Conservation (phyloP, 2,113 vertebrate species). For the Gorilla gorilla region DNA sequence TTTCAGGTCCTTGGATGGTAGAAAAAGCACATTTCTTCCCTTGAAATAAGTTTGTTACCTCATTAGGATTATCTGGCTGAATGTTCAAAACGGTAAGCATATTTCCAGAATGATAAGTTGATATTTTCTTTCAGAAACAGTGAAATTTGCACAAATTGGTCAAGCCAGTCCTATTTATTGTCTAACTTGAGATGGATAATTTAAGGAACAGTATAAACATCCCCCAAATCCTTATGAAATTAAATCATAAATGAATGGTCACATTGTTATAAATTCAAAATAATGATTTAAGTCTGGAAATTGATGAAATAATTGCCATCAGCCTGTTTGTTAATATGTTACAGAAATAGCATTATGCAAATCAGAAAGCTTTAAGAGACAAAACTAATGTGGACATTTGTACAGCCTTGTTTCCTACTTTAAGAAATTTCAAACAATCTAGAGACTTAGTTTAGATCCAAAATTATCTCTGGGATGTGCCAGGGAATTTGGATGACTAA, state of each 20-base stretch:
- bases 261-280: not conserved
- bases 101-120: not conserved
- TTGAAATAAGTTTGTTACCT: not conserved
- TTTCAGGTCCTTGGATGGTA: conserved; percentile 26
- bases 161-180: not conserved
- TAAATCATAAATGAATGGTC: not conserved
- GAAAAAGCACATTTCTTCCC: conserved; percentile 14
- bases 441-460: not conserved
- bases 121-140: not conserved
- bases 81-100: not conserved
- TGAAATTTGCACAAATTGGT: not conserved
- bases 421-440: not conserved
- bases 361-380: not conserved
- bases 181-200: not conserved
- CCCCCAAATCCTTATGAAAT: not conserved
- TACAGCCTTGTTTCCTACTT: not conserved
- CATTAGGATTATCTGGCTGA: not conserved
- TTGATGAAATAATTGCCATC: not conserved
- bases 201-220: not conserved
- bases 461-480: not conserved
- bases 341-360: not conserved
- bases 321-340: not conserved
- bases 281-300: not conserved
- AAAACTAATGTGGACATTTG: not conserved
- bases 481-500: not conserved